Evolutionary conservation across 2,113 vertebrate species (phyloP).

Genomic region (Amazona vittata): DNA sequence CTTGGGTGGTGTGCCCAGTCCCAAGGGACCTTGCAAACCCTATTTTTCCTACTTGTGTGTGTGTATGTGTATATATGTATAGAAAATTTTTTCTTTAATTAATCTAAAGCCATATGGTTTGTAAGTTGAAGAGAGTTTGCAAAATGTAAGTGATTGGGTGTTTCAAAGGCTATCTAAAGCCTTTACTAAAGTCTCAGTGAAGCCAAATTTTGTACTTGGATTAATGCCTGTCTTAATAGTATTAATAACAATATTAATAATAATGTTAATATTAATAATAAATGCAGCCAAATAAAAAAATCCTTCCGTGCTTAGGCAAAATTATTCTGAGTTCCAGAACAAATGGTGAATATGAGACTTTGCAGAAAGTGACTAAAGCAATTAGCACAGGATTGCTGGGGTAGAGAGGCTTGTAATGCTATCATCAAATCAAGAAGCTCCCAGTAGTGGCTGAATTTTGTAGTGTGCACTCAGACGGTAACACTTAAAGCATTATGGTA

Average conservation of each 20-base stretch:
- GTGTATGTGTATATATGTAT: background rate
- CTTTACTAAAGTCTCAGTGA: background rate
- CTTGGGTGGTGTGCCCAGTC: background rate
- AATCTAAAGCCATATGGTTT: background rate
- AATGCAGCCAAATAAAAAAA: background rate
- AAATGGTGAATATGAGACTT: background rate
- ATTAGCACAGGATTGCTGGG: background rate
- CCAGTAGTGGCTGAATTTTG: background rate
- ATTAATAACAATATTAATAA: background rate
- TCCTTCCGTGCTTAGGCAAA: background rate
- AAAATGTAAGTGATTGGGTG: background rate
- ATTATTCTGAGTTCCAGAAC: background rate
- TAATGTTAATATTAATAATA: background rate
- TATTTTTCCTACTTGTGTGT: background rate
- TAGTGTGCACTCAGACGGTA: background rate
- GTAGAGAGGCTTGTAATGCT: background rate
- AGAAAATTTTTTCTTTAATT: background rate
- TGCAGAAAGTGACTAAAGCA: background rate
- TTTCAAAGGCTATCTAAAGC: background rate
- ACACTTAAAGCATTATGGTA: background rate
- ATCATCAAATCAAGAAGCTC: background rate
- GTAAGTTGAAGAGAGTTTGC: background rate
- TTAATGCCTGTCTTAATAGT: background rate
- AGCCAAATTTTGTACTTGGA: background rate
- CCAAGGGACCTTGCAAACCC: background rate